These are phyloP conservation scores for Alexandromys fortis DNA, from an alignment of 2,113 vertebrate species.

Conservation along the genomic window DNA sequence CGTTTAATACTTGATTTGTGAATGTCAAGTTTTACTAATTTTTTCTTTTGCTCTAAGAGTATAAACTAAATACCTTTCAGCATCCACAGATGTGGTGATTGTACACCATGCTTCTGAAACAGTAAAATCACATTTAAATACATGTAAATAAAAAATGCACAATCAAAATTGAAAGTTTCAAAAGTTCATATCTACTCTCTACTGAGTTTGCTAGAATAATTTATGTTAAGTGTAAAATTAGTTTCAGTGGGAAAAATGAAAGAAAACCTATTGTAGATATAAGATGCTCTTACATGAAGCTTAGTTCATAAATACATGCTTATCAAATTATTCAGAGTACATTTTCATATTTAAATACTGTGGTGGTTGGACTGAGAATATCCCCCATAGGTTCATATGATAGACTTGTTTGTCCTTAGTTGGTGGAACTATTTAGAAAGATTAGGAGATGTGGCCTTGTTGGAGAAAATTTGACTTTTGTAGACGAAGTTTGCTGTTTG, in stretches of 20 bases:
- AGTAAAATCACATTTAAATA: constrained; percentile 3
- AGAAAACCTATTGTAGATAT: background rate
- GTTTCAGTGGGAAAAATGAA: background rate
- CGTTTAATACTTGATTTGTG: background rate
- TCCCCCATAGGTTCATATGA: background rate
- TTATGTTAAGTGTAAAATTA: background rate
- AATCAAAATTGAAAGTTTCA: background rate
- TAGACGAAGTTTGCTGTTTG: background rate
- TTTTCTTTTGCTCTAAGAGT: background rate
- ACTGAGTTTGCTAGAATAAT: background rate
- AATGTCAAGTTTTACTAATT: background rate
- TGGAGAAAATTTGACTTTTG: background rate
- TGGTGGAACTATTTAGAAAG: background rate
- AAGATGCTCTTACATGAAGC: background rate
- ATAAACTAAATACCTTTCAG: background rate
- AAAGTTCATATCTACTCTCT: background rate
- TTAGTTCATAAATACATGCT: background rate
- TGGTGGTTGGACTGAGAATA: background rate
- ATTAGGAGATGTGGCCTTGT: background rate
- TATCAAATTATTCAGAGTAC: background rate
- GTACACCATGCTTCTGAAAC: background rate
- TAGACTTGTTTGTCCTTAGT: background rate
- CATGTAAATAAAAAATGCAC: background rate
- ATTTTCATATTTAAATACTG: background rate
- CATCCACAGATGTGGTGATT: background rate